Evolutionary conservation across 2,888 invertebrate species (phyloP).

Genomic region (Torymus auratus): DNA sequence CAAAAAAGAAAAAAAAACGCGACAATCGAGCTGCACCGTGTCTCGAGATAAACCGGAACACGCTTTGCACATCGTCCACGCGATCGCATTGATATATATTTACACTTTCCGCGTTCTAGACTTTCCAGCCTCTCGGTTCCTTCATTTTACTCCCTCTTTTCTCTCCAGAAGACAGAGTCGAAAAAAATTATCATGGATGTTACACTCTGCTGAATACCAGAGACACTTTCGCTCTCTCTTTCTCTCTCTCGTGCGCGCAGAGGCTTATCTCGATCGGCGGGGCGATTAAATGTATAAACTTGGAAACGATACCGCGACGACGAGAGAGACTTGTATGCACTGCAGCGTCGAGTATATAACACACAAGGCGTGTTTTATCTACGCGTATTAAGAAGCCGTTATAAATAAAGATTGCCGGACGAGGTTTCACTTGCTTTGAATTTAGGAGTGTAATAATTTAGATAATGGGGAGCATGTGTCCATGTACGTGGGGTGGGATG

Average conservation of each 20-base stretch:
- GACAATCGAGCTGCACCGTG: neutral
- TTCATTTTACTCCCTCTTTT: neutral
- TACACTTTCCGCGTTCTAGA: too few species aligned
- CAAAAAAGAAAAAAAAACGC: too few species aligned
- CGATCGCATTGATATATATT: too few species aligned
- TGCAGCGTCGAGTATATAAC: too few species aligned
- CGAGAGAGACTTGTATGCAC: neutral
- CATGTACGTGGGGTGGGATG: too few species aligned
- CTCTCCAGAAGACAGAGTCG: neutral
- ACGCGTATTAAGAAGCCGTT: neutral
- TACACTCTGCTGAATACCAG: slow-evolving; percentile 16
- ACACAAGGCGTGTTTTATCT: too few species aligned
- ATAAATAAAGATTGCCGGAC: slow-evolving; percentile 17
- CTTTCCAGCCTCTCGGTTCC: too few species aligned
- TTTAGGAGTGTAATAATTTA: neutral
- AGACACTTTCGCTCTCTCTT: slow-evolving; percentile 13
- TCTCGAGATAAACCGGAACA: neutral
- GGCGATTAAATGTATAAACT: slow-evolving; percentile 10
- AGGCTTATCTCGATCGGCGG: neutral
- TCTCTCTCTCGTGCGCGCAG: neutral
- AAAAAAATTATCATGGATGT: slow-evolving; percentile 43
- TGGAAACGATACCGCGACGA: neutral
- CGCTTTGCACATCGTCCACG: neutral
- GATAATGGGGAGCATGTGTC: too few species aligned
- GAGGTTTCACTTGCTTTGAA: slow-evolving; percentile 19